phyloP scores from a whole-genome alignment of 2,888 invertebrate species.

The Pristionchus fissidentatus region DNA sequence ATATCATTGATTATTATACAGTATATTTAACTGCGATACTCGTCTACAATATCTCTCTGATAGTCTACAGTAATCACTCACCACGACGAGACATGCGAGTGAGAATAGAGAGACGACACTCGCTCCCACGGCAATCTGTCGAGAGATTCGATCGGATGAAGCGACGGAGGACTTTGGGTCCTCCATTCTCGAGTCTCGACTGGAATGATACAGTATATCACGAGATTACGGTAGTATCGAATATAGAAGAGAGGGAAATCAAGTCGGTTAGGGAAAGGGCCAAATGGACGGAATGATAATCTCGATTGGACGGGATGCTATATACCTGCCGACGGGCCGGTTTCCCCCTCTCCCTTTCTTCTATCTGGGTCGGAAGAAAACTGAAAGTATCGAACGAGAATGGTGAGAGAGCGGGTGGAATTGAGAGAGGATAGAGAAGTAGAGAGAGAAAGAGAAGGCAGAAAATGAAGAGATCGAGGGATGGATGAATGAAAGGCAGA shows the following conservation, averaged over 20 bases:
- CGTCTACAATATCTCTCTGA: background rate
- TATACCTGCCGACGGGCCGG: conserved; percentile 30
- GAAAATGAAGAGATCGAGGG: background rate
- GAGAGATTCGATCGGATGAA: conserved; percentile 15
- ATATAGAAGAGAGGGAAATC: background rate
- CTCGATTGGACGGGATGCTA: conserved; percentile 22
- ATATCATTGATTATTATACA: background rate
- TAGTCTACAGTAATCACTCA: conserved; percentile 50
- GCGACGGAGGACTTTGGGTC: conserved; percentile 30
- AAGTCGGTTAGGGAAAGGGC: conserved; percentile 32
- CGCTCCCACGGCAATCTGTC: conserved; percentile 49
- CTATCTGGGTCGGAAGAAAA: conserved; percentile 33
- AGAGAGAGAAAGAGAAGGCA: background rate
- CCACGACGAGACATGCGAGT: conserved; percentile 59
- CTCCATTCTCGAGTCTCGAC: conserved; percentile 12
- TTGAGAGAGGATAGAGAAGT: background rate
- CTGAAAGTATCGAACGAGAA: conserved; percentile 22
- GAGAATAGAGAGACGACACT: conserved; percentile 60
- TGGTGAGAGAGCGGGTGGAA: background rate
- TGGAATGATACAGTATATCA: background rate
- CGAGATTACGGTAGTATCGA: background rate
- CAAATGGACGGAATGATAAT: conserved; percentile 29
- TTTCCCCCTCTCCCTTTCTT: too few species aligned
- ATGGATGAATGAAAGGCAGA: background rate
- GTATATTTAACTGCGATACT: background rate